Conservation (phyloP, 30 jellyfish, hydroid and myxozoan species). For the Catostylus mosaicus region DNA sequence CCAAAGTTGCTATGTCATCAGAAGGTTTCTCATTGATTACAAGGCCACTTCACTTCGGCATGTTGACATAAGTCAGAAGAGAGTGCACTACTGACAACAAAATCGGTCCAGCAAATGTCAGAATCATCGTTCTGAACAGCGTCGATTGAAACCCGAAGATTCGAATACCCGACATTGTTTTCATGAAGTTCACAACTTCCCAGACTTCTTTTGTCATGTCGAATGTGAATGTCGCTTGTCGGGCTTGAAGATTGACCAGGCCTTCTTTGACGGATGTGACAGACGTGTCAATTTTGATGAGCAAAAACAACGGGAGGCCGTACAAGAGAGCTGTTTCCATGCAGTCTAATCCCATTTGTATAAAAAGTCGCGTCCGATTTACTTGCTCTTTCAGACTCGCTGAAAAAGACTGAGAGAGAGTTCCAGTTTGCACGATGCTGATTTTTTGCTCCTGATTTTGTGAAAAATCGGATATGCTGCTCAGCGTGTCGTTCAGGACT, state of each 20-base stretch:
- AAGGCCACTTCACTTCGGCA: constrained; percentile 13
- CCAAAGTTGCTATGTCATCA: background rate
- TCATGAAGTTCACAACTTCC: constrained; percentile 9
- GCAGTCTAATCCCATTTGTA: constrained; percentile 18
- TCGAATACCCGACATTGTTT: constrained; percentile 6
- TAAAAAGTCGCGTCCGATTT: constrained; percentile 4
- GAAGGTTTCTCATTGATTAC: background rate
- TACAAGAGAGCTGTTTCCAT: constrained; percentile 10
- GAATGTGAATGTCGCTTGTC: background rate
- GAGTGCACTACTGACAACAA: constrained; percentile 17
- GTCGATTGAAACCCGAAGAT: constrained; percentile 32
- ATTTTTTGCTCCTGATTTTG: too few species aligned
- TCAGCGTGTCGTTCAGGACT: constrained; percentile 5
- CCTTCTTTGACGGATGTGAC: background rate
- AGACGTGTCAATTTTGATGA: constrained; percentile 2
- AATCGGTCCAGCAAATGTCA: constrained; percentile 34
- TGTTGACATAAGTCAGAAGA: background rate
- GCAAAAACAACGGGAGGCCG: constrained; percentile 16
- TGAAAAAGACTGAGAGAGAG: background rate
- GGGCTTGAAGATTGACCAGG: constrained; percentile 10
- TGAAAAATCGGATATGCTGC: background rate
- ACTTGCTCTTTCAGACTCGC: constrained; percentile 3
- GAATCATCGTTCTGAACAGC: constrained; percentile 24
- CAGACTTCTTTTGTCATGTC: constrained; percentile 13
- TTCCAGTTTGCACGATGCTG: background rate